Evolutionary conservation across 2,888 invertebrate species (phyloP), one percentile per base, ranked within the genome.

Genomic region (Drosophila setosimentum): DNA sequence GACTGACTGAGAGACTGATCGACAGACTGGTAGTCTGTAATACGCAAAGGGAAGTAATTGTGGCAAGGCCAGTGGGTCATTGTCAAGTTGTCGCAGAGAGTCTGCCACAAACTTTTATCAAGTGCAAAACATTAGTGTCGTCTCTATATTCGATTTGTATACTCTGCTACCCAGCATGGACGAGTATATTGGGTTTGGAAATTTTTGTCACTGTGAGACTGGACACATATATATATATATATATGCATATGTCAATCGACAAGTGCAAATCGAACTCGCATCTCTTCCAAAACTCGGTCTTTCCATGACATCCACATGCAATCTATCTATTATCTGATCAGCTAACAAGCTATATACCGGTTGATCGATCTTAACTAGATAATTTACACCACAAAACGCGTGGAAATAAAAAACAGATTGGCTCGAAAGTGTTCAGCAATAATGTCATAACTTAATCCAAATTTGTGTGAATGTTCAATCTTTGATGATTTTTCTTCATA

Each of bases 21-120:
- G 42, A 21, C 21, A 42, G 42, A 21, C 42, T 21, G 42, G 21
- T 11, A 21, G 42, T 42, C 45, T 16, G 45, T 16, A 7, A 45
- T 45, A 45, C 45, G 45, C 21, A n/a, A 51, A 13, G 21, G 21
- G 13, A n/a, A 29, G 45, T 45, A 24, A 24, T 45, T 45, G 49
- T 50, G 29, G 29, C 53, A 57, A 51, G 66, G 68, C 45, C 42
- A 66, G 42, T 37, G 40, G 51, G 60, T 60, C 50, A 60, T 35
- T 42, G 65, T 53, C 60, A 51, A 42, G 21, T 11, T 18, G 50
- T 29, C 6, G 29, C 27, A 29, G n/a, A n/a, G 21, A 3, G 45
- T 45, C 16, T 24, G 21, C 21, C 45, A 21, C 45, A 24, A 21
- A 7, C 16, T 45, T 45, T 16, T 21, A 24, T 24, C 16, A 21